Evolutionary conservation across 2,113 vertebrate species (phyloP).

Genomic region (Sakesphorus luctuosus): DNA sequence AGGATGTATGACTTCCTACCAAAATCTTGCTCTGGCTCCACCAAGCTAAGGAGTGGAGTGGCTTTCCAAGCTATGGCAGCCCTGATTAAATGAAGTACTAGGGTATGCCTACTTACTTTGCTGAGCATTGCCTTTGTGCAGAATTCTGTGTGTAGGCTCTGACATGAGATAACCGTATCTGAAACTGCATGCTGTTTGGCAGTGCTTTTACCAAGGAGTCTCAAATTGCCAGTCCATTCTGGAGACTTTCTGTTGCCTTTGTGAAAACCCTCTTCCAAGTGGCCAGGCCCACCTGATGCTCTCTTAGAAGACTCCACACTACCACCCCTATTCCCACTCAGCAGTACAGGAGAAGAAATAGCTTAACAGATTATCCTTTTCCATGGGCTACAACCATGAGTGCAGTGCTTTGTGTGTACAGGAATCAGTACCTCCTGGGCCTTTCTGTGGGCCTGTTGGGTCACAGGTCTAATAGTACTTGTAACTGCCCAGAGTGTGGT

Average conservation of each 20-base stretch:
- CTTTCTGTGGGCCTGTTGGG: background rate
- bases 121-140: background rate
- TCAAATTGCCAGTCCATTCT: background rate
- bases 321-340: background rate
- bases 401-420: rapidly evolving
- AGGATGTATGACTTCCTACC: background rate
- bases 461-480: background rate
- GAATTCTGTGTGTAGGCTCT: background rate
- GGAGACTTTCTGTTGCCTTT: background rate
- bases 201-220: background rate
- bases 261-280: background rate
- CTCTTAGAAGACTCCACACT: no score
- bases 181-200: background rate
- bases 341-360: background rate
- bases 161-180: background rate
- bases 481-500: background rate
- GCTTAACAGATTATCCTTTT: background rate
- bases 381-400: background rate
- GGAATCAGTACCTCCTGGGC: background rate
- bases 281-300: background rate
- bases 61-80: background rate
- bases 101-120: background rate
- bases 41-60: background rate
- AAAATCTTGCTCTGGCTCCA: background rate
- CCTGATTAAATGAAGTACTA: background rate